Percentiles rank a stretch among this genome's conserved stretches.
Conservation (phyloP, 1,140 invertebrate species). For the Drosophila albomicans region DNA sequence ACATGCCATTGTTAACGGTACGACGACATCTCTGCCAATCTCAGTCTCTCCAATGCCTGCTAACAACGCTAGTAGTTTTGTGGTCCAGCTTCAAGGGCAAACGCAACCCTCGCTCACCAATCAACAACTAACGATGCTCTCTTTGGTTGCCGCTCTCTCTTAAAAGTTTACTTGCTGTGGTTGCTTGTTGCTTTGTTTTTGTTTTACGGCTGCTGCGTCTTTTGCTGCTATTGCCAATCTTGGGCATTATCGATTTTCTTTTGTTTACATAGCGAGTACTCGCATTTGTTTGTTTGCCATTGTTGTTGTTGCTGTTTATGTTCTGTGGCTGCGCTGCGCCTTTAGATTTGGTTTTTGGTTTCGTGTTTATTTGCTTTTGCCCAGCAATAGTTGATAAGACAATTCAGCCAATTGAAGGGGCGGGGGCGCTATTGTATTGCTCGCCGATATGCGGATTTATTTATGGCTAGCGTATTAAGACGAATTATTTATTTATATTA, state of each 20-base stretch:
- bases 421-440: slow-evolving; percentile 13
- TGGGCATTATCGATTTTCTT: slow-evolving; percentile 61
- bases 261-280: slow-evolving; percentile 47
- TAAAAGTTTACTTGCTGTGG: neutral
- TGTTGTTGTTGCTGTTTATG: slow-evolving; percentile 13
- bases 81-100: slow-evolving; percentile 40
- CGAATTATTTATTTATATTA: slow-evolving; percentile 8
- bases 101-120: slow-evolving; percentile 32
- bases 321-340: slow-evolving; percentile 4
- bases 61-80: slow-evolving; percentile 36
- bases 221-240: slow-evolving; percentile 59
- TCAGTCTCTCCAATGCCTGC: slow-evolving; percentile 23
- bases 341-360: slow-evolving; percentile 34
- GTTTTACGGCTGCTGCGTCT: slow-evolving; percentile 36
- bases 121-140: neutral
- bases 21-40: slow-evolving; percentile 27
- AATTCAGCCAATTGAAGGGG: neutral
- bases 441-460: slow-evolving; percentile 44
- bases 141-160: slow-evolving; percentile 20
- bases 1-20: slow-evolving; percentile 61
- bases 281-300: slow-evolving; percentile 40
- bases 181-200: slow-evolving; percentile 55
- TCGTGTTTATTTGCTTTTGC: slow-evolving; percentile 51
- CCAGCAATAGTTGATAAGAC: slow-evolving; percentile 37
- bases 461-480: slow-evolving; percentile 26